These are phyloP conservation scores for Megalops atlanticus DNA, from an alignment of 2,113 vertebrate genomes.

Conservation along the genomic window DNA sequence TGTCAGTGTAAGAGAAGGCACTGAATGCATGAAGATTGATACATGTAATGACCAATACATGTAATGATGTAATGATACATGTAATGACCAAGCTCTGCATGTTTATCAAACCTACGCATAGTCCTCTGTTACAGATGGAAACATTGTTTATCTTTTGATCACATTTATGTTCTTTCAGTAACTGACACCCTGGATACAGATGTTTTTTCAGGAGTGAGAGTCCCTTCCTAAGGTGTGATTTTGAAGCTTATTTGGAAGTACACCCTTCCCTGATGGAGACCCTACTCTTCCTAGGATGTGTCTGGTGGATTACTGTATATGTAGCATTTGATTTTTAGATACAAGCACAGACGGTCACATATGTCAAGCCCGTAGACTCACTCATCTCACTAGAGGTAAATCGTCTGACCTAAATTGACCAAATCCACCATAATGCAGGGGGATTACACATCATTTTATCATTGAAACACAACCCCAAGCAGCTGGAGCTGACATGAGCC, in stretches of 20 bases:
- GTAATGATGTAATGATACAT: too few species aligned
- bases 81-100: too few species aligned
- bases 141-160: too few species aligned
- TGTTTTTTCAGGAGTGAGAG: too few species aligned
- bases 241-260: neutral
- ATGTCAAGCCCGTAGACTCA: neutral
- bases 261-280: neutral
- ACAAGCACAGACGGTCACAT: neutral
- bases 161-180: too few species aligned
- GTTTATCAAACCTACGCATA: too few species aligned
- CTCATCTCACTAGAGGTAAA: conserved; percentile 2
- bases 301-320: neutral
- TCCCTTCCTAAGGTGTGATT: too few species aligned
- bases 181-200: too few species aligned
- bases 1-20: neutral
- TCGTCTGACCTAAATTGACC: neutral
- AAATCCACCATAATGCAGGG: conserved; percentile 7
- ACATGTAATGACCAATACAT: too few species aligned
- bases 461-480: neutral
- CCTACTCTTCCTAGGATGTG: neutral
- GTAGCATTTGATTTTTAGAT: neutral
- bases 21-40: too few species aligned
- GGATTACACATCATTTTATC: neutral
- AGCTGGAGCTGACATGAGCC: neutral
- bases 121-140: too few species aligned